Percentiles rank a stretch among this genome's conserved stretches.
Evolutionary conservation across 2,113 vertebrate genomes (phyloP).

Genomic region (Dryoscopus gambensis): DNA sequence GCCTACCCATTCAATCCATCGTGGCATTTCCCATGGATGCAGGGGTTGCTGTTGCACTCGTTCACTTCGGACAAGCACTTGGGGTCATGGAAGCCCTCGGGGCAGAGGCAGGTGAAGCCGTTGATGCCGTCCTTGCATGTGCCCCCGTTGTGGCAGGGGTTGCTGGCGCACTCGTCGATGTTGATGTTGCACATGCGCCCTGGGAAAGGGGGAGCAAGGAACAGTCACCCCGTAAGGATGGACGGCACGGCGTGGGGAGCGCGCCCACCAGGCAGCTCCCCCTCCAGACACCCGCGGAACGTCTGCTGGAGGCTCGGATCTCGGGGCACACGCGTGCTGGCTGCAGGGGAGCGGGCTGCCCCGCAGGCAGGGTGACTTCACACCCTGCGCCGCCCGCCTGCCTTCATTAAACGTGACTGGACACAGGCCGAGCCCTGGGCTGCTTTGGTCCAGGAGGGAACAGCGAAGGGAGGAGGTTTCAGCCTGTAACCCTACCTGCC

Average conservation of each 20-base stretch:
- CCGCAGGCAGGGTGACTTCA: slow-evolving; percentile 23
- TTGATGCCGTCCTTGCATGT: slow-evolving; percentile 87
- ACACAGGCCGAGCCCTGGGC: slow-evolving; percentile 28
- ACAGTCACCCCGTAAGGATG: fast-evolving
- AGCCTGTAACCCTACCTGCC: slow-evolving; percentile 57
- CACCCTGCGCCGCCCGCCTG: slow-evolving; percentile 37
- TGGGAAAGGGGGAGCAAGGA: background rate
- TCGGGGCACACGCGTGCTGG: background rate
- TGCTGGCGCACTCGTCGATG: slow-evolving; percentile 85
- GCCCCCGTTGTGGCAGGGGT: slow-evolving; percentile 90
- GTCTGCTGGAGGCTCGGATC: background rate
- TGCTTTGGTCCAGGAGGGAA: background rate
- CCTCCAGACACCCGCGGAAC: fast-evolving
- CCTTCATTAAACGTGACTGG: slow-evolving; percentile 58
- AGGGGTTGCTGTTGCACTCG: slow-evolving; percentile 92
- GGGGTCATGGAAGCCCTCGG: slow-evolving; percentile 87
- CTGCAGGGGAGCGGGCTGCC: background rate
- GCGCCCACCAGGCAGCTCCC: fast-evolving
- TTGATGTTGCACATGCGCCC: slow-evolving; percentile 91
- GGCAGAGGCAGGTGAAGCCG: slow-evolving; percentile 87
- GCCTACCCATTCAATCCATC: slow-evolving; percentile 88
- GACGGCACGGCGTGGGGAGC: fast-evolving
- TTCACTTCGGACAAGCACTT: slow-evolving; percentile 92
- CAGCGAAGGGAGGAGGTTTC: background rate
- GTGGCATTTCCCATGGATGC: slow-evolving; percentile 86